Percentiles rank a stretch among this genome's conserved stretches.
phyloP scores from a whole-genome alignment of 1,140 invertebrate genomes.

The Neodiprion pinetum region DNA sequence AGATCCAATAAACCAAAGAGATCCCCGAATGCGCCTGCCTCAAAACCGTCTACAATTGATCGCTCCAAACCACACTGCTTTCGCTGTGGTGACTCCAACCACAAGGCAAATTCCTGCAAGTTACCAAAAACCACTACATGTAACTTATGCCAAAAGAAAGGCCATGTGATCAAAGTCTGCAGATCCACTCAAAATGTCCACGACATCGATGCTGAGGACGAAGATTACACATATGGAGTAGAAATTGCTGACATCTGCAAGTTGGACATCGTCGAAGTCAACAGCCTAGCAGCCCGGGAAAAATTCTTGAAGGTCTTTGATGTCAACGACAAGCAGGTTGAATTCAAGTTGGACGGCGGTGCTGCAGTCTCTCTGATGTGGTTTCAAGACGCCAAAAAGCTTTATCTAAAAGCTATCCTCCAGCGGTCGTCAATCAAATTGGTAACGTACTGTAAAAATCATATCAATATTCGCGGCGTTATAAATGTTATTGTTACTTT shows the following conservation, averaged over 20 bases:
- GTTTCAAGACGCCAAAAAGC: slow-evolving; percentile 7
- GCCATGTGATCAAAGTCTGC: background rate
- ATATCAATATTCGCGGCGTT: background rate
- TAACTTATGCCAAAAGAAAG: background rate
- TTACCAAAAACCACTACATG: background rate
- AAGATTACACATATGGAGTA: no score
- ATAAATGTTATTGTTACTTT: background rate
- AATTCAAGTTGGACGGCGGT: slow-evolving; percentile 6
- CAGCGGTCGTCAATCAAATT: background rate
- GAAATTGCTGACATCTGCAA: background rate
- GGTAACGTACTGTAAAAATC: slow-evolving; percentile 1
- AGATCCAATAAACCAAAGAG: no score
- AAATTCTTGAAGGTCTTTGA: background rate
- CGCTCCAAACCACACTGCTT: background rate
- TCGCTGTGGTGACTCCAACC: background rate
- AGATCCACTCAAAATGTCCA: background rate
- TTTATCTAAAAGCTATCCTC: background rate
- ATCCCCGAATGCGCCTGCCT: no score
- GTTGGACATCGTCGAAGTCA: background rate
- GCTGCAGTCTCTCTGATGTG: background rate
- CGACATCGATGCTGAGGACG: background rate
- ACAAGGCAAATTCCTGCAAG: background rate
- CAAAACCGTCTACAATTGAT: no score
- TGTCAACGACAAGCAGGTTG: background rate
- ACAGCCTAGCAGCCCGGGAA: background rate